These are phyloP conservation scores for Drosophila novamexicana DNA, from an alignment of 1,140 invertebrate species.

Conservation along the genomic window DNA sequence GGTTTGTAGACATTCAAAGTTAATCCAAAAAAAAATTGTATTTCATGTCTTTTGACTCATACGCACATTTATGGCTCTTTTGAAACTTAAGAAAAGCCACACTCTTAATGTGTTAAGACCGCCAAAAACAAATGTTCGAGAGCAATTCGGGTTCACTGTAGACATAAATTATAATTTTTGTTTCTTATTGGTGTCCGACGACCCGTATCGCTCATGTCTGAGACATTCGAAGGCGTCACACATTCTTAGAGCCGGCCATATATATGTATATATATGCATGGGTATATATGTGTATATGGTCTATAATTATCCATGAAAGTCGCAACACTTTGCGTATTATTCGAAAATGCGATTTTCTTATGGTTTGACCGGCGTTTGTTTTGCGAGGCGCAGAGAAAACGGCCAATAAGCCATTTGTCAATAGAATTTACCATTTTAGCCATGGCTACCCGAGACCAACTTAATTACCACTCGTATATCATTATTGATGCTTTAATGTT, in stretches of 20 bases:
- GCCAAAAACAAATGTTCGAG: conserved; percentile 10
- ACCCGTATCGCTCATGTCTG: conserved; percentile 15
- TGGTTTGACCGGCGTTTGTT: conserved; percentile 26
- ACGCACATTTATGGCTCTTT: neutral
- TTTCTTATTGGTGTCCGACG: conserved; percentile 20
- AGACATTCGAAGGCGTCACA: conserved; percentile 51
- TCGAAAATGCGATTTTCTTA: conserved; percentile 53
- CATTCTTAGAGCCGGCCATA: conserved; percentile 26
- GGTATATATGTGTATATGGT: conserved; percentile 19
- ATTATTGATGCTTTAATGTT: conserved; percentile 16
- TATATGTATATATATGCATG: neutral
- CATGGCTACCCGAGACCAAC: conserved; percentile 1
- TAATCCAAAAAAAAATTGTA: neutral
- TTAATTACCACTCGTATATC: conserved; percentile 37
- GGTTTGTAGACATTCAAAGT: neutral
- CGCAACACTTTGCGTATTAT: conserved; percentile 42
- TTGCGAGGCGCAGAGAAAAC: conserved; percentile 8
- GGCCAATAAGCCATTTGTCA: conserved; percentile 74
- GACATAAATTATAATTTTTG: conserved; percentile 61
- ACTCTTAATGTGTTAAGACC: neutral
- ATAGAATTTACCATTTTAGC: conserved; percentile 60
- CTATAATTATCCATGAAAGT: conserved; percentile 65
- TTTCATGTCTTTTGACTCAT: neutral
- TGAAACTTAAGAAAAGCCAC: neutral
- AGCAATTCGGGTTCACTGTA: conserved; percentile 33